phyloP scores from a whole-genome alignment of 2,797 vertebrate species.

The Florisuga fusca region DNA sequence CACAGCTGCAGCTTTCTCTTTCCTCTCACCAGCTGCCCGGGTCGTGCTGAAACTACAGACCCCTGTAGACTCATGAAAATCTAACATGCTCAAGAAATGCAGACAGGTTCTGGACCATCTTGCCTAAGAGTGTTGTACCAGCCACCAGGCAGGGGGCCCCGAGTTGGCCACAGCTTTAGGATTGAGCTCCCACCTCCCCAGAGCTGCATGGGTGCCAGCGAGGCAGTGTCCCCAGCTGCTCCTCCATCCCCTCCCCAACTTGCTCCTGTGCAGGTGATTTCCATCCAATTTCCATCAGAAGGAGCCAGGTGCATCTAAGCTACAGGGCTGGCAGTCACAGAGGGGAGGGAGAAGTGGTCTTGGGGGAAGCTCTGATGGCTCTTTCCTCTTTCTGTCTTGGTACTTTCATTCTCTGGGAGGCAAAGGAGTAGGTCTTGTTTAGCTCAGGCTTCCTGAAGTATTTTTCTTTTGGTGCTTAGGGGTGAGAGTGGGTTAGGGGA shows the following conservation, averaged over 20 bases:
- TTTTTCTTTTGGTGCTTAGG: neutral
- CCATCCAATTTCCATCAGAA: neutral
- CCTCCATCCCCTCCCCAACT: neutral
- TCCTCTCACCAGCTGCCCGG: fast-evolving
- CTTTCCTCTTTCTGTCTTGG: fast-evolving
- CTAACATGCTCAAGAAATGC: neutral
- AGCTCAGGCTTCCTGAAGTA: neutral
- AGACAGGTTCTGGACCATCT: neutral
- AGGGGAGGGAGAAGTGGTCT: fast-evolving
- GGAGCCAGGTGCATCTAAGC: neutral
- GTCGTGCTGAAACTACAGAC: neutral
- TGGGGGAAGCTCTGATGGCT: fast-evolving
- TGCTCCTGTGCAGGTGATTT: neutral
- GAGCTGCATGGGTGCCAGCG: neutral
- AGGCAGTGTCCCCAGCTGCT: neutral
- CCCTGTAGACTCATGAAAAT: neutral
- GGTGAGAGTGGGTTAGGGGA: neutral
- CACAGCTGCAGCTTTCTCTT: neutral
- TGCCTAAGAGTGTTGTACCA: neutral
- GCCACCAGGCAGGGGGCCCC: neutral
- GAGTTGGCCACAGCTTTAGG: fast-evolving
- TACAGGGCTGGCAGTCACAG: neutral
- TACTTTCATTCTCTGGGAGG: neutral
- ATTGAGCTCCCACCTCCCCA: neutral
- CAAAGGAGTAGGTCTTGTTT: neutral